Percentiles rank a stretch among this genome's conserved stretches.
Evolutionary conservation across 2,797 vertebrate genomes (phyloP).

Genomic region (Echeneis naucrates): DNA sequence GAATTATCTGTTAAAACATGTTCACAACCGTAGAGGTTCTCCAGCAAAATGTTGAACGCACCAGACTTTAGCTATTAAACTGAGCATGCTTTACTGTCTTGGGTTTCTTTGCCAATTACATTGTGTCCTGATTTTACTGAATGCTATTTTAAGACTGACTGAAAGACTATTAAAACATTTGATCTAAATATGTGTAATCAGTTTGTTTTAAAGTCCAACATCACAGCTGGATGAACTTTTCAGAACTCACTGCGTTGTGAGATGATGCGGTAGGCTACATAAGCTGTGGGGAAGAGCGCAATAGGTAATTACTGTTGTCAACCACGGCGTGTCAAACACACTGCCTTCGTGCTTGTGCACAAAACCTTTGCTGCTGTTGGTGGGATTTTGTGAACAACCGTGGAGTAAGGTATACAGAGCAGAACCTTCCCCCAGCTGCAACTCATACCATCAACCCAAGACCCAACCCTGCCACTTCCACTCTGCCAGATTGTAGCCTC

Average conservation of each 20-base stretch:
- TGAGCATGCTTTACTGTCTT: conserved; percentile 70
- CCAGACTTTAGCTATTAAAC: conserved; percentile 43
- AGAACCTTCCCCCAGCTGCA: no score
- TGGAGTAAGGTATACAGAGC: no score
- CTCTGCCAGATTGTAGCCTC: no score
- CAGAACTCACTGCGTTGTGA: not conserved
- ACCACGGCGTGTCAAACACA: not conserved
- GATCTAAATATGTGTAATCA: conserved; percentile 25
- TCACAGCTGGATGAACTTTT: not conserved
- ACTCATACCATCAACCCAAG: no score
- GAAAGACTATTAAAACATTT: conserved; percentile 66
- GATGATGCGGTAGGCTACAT: not conserved
- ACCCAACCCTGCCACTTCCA: no score
- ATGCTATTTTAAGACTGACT: conserved; percentile 55
- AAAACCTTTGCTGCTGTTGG: conserved; percentile 11
- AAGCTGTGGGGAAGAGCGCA: not conserved
- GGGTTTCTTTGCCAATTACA: conserved; percentile 44
- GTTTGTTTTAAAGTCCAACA: not conserved
- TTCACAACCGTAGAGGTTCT: conserved; percentile 45
- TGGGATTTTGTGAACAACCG: no score
- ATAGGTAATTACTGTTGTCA: conserved; percentile 44
- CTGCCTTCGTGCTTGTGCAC: not conserved
- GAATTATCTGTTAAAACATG: conserved; percentile 45
- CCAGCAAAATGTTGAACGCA: conserved; percentile 56
- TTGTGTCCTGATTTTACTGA: conserved; percentile 56